These are phyloP conservation scores for Nautilus pompilius DNA, from an alignment of 1,140 invertebrate genomes.

Conservation along the genomic window DNA sequence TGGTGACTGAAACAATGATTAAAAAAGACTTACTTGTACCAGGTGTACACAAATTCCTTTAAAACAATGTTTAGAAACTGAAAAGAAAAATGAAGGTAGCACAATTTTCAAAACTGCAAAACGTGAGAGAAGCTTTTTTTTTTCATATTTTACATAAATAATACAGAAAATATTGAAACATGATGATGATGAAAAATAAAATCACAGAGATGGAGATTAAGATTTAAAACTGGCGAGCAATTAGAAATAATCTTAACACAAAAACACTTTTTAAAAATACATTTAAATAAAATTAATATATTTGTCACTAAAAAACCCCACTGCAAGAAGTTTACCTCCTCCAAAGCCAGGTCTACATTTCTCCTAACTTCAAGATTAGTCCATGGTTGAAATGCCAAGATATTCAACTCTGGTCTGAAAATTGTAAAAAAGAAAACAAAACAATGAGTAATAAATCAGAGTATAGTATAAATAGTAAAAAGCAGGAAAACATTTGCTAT, in stretches of 20 bases:
- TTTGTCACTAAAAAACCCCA: no score
- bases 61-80: constrained; percentile 71
- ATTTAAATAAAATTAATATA: no score
- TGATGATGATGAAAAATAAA: no score
- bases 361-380: constrained; percentile 63
- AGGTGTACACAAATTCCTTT: constrained; percentile 69
- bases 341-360: constrained; percentile 66
- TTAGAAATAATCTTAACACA: no score
- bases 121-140: no score
- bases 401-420: constrained; percentile 53
- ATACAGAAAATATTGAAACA: no score
- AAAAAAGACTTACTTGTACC: constrained; percentile 62
- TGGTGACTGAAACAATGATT: neutral
- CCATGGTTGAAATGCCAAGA: constrained; percentile 64
- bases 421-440: constrained; percentile 6
- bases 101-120: no score
- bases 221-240: no score
- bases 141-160: no score
- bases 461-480: neutral
- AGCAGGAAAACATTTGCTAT: no score
- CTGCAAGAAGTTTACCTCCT: constrained; percentile 71
- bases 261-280: no score
- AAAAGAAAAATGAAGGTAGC: constrained; percentile 48
- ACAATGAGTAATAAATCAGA: neutral
- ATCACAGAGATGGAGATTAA: no score